These are phyloP conservation scores for Pantala flavescens DNA, from an alignment of 1,140 invertebrate species.

Conservation along the genomic window DNA sequence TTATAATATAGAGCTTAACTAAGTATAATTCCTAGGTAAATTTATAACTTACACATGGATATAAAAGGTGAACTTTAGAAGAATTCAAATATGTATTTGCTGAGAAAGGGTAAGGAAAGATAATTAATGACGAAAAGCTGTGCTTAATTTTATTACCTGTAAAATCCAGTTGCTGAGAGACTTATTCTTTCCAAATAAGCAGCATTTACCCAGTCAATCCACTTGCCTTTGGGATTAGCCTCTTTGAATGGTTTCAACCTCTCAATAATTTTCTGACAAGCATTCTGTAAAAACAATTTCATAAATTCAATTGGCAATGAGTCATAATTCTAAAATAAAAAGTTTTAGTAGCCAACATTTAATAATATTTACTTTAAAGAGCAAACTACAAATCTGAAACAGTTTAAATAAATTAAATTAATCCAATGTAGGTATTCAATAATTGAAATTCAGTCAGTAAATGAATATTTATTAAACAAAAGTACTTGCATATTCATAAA, in stretches of 20 bases:
- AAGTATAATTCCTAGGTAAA: too few species aligned
- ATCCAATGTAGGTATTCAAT: too few species aligned
- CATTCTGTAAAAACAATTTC: constrained; percentile 45
- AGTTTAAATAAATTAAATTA: too few species aligned
- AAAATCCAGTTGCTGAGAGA: constrained; percentile 78
- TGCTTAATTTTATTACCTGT: constrained; percentile 40
- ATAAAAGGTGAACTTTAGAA: too few species aligned
- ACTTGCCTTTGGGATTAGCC: constrained; percentile 64
- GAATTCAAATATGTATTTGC: too few species aligned
- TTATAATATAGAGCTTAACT: too few species aligned
- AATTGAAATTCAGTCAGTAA: too few species aligned
- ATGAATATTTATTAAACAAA: too few species aligned
- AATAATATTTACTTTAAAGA: not conserved
- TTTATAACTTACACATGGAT: too few species aligned
- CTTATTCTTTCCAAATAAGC: constrained; percentile 74
- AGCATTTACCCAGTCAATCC: constrained; percentile 73
- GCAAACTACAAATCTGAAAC: not conserved
- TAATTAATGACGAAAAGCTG: too few species aligned
- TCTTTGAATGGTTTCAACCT: constrained; percentile 66
- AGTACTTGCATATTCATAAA: too few species aligned
- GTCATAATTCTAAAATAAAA: constrained; percentile 15
- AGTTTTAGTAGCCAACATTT: not conserved
- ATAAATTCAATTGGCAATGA: not conserved
- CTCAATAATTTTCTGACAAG: constrained; percentile 66
- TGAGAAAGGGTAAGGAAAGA: too few species aligned